A percentile compares a stretch with the other conserved stretches of the same genome.
Evolutionary conservation across 2,888 invertebrate genomes (phyloP).

Genomic region (Sepioteuthis lessoniana): DNA sequence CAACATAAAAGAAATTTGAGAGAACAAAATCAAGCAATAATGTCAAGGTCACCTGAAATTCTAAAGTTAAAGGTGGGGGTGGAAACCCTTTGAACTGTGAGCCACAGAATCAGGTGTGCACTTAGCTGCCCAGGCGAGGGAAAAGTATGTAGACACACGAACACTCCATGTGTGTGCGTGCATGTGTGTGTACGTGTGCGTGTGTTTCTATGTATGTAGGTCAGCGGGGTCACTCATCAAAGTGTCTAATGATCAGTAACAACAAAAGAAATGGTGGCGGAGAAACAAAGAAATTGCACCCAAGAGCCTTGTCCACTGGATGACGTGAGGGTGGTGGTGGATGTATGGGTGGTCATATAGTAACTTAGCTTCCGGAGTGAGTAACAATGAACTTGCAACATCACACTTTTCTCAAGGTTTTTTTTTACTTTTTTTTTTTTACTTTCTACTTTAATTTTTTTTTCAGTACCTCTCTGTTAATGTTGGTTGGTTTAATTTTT

Average conservation of each 20-base stretch:
- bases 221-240: slow-evolving; percentile 23
- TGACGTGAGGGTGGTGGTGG: neutral
- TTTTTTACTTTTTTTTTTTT: neutral
- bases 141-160: too few relatives aligned
- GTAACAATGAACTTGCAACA: neutral
- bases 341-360: neutral
- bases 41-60: slow-evolving; percentile 21
- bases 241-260: slow-evolving; percentile 10
- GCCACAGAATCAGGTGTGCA: neutral
- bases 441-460: neutral
- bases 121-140: neutral
- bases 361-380: neutral
- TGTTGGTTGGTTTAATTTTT: too few relatives aligned
- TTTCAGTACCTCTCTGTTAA: neutral
- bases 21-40: neutral
- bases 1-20: neutral
- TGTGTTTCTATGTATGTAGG: neutral
- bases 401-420: neutral
- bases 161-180: neutral
- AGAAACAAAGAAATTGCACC: slow-evolving; percentile 4
- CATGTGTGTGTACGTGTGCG: neutral
- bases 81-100: neutral
- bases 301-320: neutral
- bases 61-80: neutral
- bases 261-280: neutral